phyloP scores from a whole-genome alignment of 2,113 vertebrate species.

The Muscicapa adusta region DNA sequence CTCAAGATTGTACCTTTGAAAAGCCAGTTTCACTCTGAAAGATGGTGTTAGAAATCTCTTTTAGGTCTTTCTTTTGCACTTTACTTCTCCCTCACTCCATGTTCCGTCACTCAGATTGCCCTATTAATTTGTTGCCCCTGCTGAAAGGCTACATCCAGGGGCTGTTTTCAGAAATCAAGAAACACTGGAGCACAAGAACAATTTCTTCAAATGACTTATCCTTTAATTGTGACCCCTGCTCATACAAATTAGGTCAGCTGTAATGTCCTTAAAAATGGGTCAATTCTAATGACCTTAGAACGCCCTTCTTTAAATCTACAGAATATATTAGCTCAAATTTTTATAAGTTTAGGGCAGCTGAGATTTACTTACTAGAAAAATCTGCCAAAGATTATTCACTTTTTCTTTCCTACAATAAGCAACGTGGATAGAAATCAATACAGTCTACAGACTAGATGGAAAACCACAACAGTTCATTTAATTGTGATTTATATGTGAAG shows the following conservation, averaged over 20 bases:
- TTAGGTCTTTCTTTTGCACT: neutral
- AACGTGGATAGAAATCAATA: neutral
- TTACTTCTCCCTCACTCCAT: neutral
- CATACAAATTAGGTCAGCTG: neutral
- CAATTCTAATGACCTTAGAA: neutral
- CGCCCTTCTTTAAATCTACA: neutral
- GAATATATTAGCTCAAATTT: neutral
- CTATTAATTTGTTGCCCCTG: neutral
- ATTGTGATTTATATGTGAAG: neutral
- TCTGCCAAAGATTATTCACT: neutral
- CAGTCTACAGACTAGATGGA: neutral
- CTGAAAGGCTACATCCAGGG: neutral
- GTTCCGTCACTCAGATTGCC: rapidly evolving
- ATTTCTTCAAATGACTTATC: neutral
- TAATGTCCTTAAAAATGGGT: neutral
- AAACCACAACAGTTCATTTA: neutral
- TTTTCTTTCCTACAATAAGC: neutral
- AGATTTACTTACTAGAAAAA: neutral
- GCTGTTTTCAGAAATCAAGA: neutral
- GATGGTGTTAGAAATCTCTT: neutral
- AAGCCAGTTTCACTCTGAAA: neutral
- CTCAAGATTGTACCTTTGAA: neutral
- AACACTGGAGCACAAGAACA: neutral
- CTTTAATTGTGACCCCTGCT: neutral
- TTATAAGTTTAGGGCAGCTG: neutral